Evolutionary conservation across 1,140 invertebrate genomes (phyloP), one percentile per base, ranked within the genome.

Genomic region (Acromyrmex heyeri): DNA sequence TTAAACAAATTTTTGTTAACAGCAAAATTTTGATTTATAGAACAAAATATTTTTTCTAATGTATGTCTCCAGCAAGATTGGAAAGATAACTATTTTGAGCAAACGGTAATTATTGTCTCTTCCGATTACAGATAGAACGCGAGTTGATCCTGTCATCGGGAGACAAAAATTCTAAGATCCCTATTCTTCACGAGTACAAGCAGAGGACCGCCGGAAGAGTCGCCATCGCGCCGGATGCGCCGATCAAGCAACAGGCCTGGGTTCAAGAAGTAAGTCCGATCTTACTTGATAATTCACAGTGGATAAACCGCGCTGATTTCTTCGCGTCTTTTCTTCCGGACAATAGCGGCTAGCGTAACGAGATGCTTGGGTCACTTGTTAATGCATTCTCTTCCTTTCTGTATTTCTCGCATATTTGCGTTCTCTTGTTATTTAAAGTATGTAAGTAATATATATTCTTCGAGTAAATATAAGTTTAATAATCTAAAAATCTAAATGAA

Each of bases 161-260:
- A 0, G 97, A 97, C 91, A 97, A 97, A 92, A 97, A 97, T 92
- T 97, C 97, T 18, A 97, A 97, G 94, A 97, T 97, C 76, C 97
- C 97, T 3, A 97, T 97, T 85, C 95, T 97, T 65, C 96, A 97
- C 91, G 97, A 97, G 86, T 97, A 97, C 90, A 96, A 97, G 91
- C 97, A 97, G 92, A 94, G 96, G 82, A 95, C 92, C 50, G 93
- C 95, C 73, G 95, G 96, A 88, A 95, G 96, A 86, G 94, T 95
- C 18, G 96, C 96, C 21, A 97, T 97, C 34, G 97, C 97, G 44
- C 97, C 97, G 61, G 97, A 97, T 94, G 96, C 96, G 18, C 97
- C 97, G n/a, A 96, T 97, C 34, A 97, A 97, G 92, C 96, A 97
- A 57, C 93, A 96, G 82, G 96, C 96, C 55, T 96, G 96, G 96